phyloP scores from a whole-genome alignment of 2,113 vertebrate species.

The Cephalopterus ornatus region DNA sequence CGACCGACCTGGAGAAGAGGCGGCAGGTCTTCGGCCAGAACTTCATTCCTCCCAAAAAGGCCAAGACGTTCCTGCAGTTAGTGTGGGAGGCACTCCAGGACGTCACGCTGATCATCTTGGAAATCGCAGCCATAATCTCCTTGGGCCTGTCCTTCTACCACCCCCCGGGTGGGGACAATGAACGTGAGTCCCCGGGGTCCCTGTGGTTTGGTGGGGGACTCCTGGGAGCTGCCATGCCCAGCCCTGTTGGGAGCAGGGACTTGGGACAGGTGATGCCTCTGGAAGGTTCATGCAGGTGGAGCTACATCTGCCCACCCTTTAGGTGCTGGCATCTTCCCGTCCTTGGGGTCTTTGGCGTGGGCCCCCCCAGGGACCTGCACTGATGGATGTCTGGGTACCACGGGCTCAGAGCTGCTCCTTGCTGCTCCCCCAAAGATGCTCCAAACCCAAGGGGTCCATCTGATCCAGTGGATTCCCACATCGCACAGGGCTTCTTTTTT shows the following conservation, averaged over 20 bases:
- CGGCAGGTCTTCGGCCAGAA: conserved; percentile 85
- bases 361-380: background rate
- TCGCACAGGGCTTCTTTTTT: background rate
- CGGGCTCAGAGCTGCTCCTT: background rate
- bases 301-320: background rate
- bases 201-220: background rate
- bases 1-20: conserved; percentile 88
- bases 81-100: conserved; percentile 99
- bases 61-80: conserved; percentile 95
- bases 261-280: background rate
- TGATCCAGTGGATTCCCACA: background rate
- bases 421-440: background rate
- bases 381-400: background rate
- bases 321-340: background rate
- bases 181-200: conserved; percentile 73
- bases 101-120: conserved; percentile 95
- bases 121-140: conserved; percentile 95
- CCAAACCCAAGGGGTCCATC: background rate
- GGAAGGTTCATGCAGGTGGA: background rate
- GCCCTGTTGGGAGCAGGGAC: rapidly evolving
- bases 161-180: conserved; percentile 82
- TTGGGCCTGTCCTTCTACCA: conserved; percentile 93
- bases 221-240: rapidly evolving
- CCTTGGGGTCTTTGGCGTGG: background rate
- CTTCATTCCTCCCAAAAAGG: conserved; percentile 92